A percentile compares a stretch with the other conserved stretches of the same genome.
Evolutionary conservation across 2,113 vertebrate genomes (phyloP).

Genomic region (Chamaea fasciata): DNA sequence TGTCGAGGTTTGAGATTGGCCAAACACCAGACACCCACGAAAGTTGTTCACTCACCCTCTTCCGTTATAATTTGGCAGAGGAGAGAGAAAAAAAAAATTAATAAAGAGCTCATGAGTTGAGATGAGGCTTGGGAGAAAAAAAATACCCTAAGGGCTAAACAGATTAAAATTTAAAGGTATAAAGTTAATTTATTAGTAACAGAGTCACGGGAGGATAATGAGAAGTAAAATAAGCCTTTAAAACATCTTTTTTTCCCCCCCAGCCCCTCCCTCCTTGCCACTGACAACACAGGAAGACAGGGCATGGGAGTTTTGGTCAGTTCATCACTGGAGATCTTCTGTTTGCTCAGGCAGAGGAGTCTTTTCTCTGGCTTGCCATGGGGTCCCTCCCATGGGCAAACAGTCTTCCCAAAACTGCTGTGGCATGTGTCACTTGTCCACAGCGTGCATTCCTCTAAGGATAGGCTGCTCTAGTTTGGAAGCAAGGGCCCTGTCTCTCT

Average conservation of each 20-base stretch:
- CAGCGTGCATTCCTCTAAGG: neutral
- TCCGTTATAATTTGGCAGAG: neutral
- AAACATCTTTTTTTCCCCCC: neutral
- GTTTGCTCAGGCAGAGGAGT: neutral
- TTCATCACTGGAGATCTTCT: neutral
- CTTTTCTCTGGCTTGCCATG: neutral
- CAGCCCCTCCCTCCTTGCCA: neutral
- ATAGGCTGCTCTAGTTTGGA: neutral
- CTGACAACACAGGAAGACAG: neutral
- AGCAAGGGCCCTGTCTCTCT: neutral
- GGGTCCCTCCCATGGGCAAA: neutral
- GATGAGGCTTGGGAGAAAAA: neutral
- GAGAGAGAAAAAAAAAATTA: neutral
- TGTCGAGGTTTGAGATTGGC: neutral
- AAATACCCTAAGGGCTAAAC: neutral
- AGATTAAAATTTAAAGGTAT: neutral
- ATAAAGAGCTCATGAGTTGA: accelerated
- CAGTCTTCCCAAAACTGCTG: neutral
- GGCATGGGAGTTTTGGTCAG: neutral
- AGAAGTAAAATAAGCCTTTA: neutral
- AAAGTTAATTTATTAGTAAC: neutral
- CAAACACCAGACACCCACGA: neutral
- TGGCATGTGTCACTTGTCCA: accelerated
- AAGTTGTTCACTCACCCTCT: neutral
- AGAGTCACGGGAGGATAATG: neutral